Evolutionary conservation across 1,140 invertebrate species (phyloP).

Genomic region (Atta cephalotes): DNA sequence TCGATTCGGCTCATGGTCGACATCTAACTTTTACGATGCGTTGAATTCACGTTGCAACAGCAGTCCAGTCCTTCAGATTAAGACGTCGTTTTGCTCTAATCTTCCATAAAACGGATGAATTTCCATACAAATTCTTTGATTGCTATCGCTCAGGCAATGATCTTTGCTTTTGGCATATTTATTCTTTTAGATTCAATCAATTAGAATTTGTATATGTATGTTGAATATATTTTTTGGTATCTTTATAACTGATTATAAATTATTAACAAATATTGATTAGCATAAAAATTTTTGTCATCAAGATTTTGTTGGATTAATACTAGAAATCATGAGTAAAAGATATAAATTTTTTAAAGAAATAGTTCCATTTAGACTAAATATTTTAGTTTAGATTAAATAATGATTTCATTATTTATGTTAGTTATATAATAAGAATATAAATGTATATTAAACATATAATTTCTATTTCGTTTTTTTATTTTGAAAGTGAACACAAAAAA

Average conservation of each 20-base stretch:
- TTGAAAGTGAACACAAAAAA: no score
- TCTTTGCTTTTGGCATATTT: neutral
- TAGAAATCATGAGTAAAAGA: neutral
- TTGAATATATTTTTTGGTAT: neutral
- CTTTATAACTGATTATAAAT: neutral
- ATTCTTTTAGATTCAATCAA: neutral
- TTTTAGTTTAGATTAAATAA: neutral
- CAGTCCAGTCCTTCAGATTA: slow-evolving; percentile 7
- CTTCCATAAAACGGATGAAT: slow-evolving; percentile 16
- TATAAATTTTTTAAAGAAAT: neutral
- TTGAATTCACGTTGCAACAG: slow-evolving; percentile 49
- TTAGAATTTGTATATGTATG: neutral
- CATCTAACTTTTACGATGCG: slow-evolving; percentile 62
- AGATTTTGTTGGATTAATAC: neutral
- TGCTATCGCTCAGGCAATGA: neutral
- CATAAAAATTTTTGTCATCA: neutral
- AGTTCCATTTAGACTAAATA: neutral
- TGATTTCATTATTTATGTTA: neutral
- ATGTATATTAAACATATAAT: neutral
- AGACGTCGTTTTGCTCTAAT: slow-evolving; percentile 59
- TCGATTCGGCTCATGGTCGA: slow-evolving; percentile 58
- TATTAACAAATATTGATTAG: neutral
- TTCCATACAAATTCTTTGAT: slow-evolving; percentile 1
- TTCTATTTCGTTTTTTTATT: neutral
- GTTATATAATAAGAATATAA: neutral